phyloP scores from a whole-genome alignment of 2,888 invertebrate species.

The Melanophora roralis region DNA sequence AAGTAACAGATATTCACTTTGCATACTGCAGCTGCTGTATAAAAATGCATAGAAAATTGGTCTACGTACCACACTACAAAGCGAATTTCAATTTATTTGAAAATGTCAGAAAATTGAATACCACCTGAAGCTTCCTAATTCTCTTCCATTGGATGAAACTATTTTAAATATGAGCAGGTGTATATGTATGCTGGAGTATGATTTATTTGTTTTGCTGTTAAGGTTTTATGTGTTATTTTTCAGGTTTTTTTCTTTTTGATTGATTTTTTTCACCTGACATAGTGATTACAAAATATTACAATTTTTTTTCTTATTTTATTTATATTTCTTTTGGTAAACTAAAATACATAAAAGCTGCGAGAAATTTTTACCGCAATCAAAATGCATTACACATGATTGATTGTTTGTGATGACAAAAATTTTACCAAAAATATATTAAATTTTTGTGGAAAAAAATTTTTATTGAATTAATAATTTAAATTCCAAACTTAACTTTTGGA shows the following conservation, averaged over 20 bases:
- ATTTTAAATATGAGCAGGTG: neutral
- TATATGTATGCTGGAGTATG: neutral
- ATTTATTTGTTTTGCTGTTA: conserved; percentile 22
- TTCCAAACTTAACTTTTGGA: too few relatives aligned
- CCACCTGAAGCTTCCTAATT: neutral
- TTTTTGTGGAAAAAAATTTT: too few relatives aligned
- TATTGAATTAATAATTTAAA: too few relatives aligned
- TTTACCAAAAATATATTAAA: neutral
- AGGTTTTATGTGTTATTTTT: neutral
- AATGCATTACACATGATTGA: neutral
- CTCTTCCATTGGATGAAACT: neutral
- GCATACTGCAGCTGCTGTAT: neutral
- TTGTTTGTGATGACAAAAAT: neutral
- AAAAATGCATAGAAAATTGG: too few relatives aligned
- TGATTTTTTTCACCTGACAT: conserved; percentile 6
- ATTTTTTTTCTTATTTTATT: neutral
- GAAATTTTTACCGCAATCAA: neutral
- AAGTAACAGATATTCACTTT: neutral
- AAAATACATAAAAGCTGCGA: neutral
- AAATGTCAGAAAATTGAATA: neutral
- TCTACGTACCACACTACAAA: too few relatives aligned
- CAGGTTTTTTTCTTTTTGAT: neutral
- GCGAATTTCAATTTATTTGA: conserved; percentile 29
- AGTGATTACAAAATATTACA: conserved; percentile 31
- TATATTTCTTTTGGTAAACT: neutral